Percentiles rank a stretch among this genome's conserved stretches.
phyloP scores from a whole-genome alignment of 2,797 vertebrate species.

The Bufotes viridis region DNA sequence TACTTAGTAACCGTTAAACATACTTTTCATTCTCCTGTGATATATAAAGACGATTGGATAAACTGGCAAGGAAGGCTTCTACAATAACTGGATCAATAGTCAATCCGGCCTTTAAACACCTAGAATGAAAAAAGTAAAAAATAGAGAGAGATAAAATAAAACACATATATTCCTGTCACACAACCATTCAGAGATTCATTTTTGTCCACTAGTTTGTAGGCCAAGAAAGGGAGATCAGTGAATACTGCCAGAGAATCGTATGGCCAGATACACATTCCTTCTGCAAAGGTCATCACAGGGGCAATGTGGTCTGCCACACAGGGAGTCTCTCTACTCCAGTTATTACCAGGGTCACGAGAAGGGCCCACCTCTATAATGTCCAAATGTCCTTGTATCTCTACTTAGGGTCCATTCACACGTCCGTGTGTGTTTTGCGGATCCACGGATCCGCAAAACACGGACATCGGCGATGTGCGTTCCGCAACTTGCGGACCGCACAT shows the following conservation, averaged over 20 bases:
- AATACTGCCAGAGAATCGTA: background rate
- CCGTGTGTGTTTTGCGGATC: no score
- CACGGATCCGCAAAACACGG: no score
- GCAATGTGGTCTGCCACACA: background rate
- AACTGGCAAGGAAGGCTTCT: constrained; percentile 94
- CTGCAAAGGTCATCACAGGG: background rate
- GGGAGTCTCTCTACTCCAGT: background rate
- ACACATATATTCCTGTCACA: background rate
- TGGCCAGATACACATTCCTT: background rate
- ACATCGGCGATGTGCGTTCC: no score
- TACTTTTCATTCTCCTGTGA: constrained; percentile 98
- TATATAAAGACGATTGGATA: constrained; percentile 98
- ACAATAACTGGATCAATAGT: constrained; percentile 93
- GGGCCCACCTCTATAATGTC: no score
- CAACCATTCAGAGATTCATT: background rate
- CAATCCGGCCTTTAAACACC: constrained; percentile 93
- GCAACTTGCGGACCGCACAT: no score
- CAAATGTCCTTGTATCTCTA: no score
- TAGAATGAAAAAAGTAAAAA: constrained; percentile 64
- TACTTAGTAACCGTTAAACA: constrained; percentile 58
- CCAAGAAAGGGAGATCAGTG: background rate
- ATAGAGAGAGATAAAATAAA: background rate
- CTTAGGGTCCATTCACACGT: no score
- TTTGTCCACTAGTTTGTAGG: background rate
- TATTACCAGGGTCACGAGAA: background rate